Conservation (phyloP, 2,888 invertebrate genomes). For the Luffia ferchaultella region DNA sequence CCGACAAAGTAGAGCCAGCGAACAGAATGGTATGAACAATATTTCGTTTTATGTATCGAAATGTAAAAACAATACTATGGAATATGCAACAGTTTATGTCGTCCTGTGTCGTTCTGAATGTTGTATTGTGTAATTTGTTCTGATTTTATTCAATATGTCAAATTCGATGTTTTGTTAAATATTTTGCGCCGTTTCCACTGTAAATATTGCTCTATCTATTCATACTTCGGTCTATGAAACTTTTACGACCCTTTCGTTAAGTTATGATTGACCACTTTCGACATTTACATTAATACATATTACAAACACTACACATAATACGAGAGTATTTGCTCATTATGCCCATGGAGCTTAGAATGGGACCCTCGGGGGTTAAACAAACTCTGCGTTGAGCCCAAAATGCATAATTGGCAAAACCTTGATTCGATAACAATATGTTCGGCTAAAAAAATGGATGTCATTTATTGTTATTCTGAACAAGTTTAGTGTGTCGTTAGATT, state of each 20-base stretch:
- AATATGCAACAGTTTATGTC: too few relatives aligned
- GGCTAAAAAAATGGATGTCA: conserved; percentile 39
- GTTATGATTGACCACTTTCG: conserved; percentile 1
- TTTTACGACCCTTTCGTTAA: conserved; percentile 8
- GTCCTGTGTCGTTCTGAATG: conserved; percentile 21
- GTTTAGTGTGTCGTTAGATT: too few relatives aligned
- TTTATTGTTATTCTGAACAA: conserved; percentile 49
- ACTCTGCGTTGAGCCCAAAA: too few relatives aligned
- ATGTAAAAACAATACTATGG: too few relatives aligned
- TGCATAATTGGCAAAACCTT: conserved; percentile 57
- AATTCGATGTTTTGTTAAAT: conserved; percentile 8
- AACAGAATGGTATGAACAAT: conserved; percentile 81
- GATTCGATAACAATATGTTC: too few relatives aligned
- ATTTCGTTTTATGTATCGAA: too few relatives aligned
- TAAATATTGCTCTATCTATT: conserved; percentile 5
- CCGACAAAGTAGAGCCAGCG: conserved; percentile 84
- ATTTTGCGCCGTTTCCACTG: conserved; percentile 8
- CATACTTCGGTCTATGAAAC: conserved; percentile 6
- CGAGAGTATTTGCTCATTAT: conserved; percentile 61
- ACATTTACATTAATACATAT: conserved; percentile 48
- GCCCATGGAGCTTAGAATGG: too few relatives aligned
- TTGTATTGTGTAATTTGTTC: background rate
- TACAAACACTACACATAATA: conserved; percentile 34
- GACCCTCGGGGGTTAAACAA: too few relatives aligned
- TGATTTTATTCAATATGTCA: conserved; percentile 4